A percentile compares a stretch with the other conserved stretches of the same genome.
These are phyloP conservation scores for Phyllotreta striolata DNA, from an alignment of 2,888 invertebrate genomes.

Conservation along the genomic window DNA sequence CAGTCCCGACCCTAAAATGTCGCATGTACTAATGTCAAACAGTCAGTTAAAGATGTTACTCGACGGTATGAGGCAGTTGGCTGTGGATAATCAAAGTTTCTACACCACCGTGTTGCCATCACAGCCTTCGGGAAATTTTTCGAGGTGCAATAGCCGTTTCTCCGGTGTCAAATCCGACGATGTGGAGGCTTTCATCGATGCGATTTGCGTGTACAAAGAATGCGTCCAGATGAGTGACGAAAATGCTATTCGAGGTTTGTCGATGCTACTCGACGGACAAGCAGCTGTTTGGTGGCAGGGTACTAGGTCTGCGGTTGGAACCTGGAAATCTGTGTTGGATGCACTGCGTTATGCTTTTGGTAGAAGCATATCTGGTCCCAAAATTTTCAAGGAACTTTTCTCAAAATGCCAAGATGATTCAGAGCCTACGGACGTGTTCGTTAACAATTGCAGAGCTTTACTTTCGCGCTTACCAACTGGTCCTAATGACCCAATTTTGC, in stretches of 20 bases:
- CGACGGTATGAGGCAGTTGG: too few species aligned
- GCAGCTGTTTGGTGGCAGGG: conserved; percentile 47
- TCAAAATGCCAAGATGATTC: conserved; percentile 17
- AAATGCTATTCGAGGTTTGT: conserved; percentile 42
- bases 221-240: conserved; percentile 41
- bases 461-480: conserved; percentile 13
- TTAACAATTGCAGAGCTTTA: conserved; percentile 21
- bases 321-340: conserved; percentile 36
- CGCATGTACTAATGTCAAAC: too few species aligned
- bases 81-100: too few species aligned
- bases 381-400: conserved; percentile 24
- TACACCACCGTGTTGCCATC: too few species aligned
- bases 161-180: conserved; percentile 31
- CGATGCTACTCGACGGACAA: conserved; percentile 42
- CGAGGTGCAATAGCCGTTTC: conserved; percentile 37
- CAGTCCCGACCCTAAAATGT: too few species aligned
- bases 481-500: conserved; percentile 8
- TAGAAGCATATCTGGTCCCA: conserved; percentile 16
- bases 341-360: conserved; percentile 38
- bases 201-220: too few species aligned
- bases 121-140: conserved; percentile 24
- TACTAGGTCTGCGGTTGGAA: conserved; percentile 30
- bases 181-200: conserved; percentile 44
- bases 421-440: conserved; percentile 23
- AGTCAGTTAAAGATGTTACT: too few species aligned